Percentiles rank a stretch among this genome's conserved stretches.
These are phyloP conservation scores for Brachionus angularis DNA, from an alignment of 1,140 invertebrate genomes.

Conservation along the genomic window DNA sequence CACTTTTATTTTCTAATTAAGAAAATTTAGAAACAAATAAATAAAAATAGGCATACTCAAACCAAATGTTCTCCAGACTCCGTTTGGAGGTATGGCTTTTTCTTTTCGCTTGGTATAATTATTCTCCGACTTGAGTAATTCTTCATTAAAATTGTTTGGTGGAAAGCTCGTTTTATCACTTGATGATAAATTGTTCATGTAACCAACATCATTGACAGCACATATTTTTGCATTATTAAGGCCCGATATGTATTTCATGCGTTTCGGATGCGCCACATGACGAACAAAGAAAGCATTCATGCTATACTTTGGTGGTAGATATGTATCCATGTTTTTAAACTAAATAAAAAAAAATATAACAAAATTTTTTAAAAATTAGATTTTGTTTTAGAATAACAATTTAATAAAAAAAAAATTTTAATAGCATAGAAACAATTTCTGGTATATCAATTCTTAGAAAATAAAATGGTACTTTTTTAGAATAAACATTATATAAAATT, in stretches of 20 bases:
- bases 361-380: no score
- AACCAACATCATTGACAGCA: constrained; percentile 55
- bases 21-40: not conserved
- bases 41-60: constrained; percentile 49
- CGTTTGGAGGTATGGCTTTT: constrained; percentile 49
- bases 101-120: constrained; percentile 48
- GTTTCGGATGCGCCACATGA: constrained; percentile 54
- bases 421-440: no score
- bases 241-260: constrained; percentile 57
- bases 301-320: constrained; percentile 48
- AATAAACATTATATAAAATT: no score
- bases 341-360: not conserved
- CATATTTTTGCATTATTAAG: constrained; percentile 56
- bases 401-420: no score
- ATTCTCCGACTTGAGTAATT: constrained; percentile 48
- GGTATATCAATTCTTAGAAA: no score
- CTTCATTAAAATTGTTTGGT: constrained; percentile 52
- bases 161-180: constrained; percentile 49
- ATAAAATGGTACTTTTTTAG: no score
- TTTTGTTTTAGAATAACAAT: no score
- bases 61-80: constrained; percentile 47
- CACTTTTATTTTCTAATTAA: no score
- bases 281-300: constrained; percentile 56
- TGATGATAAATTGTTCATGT: constrained; percentile 51
- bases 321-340: constrained; percentile 23